These are phyloP conservation scores for Epinotia demarniana DNA, from an alignment of 2,888 invertebrate species.

Conservation along the genomic window DNA sequence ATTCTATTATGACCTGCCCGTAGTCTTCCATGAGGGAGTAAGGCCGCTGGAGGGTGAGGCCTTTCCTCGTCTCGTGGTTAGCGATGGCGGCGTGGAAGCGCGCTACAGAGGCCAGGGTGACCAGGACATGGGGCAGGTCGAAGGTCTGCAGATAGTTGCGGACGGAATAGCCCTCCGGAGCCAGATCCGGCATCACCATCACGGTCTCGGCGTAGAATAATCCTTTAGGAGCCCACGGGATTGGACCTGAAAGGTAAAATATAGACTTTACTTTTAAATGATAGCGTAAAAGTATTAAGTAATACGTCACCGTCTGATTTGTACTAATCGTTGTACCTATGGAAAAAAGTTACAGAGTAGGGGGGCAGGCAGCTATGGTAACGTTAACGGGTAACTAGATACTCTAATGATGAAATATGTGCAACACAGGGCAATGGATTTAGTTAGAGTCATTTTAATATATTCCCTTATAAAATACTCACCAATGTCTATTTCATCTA, in stretches of 20 bases:
- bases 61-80: constrained; percentile 62
- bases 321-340: too few relatives aligned
- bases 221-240: constrained; percentile 64
- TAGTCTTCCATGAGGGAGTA: constrained; percentile 59
- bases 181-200: constrained; percentile 71
- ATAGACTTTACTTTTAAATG: too few relatives aligned
- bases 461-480: background rate
- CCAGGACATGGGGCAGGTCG: constrained; percentile 60
- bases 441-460: too few relatives aligned
- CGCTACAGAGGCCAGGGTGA: constrained; percentile 60
- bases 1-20: constrained; percentile 58
- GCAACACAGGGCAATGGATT: too few relatives aligned
- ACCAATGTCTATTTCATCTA: constrained; percentile 58
- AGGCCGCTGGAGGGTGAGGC: constrained; percentile 43
- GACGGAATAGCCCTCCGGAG: constrained; percentile 60
- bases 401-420: too few relatives aligned
- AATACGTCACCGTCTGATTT: too few relatives aligned
- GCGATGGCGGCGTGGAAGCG: constrained; percentile 71
- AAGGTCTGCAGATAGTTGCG: constrained; percentile 56
- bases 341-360: too few relatives aligned
- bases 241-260: constrained; percentile 53
- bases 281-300: too few relatives aligned
- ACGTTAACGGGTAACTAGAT: too few relatives aligned
- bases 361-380: too few relatives aligned
- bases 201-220: constrained; percentile 63